Percentiles rank a stretch among this genome's conserved stretches.
Evolutionary conservation across 2,113 vertebrate genomes (phyloP).

Genomic region (Dasyprocta punctata): DNA sequence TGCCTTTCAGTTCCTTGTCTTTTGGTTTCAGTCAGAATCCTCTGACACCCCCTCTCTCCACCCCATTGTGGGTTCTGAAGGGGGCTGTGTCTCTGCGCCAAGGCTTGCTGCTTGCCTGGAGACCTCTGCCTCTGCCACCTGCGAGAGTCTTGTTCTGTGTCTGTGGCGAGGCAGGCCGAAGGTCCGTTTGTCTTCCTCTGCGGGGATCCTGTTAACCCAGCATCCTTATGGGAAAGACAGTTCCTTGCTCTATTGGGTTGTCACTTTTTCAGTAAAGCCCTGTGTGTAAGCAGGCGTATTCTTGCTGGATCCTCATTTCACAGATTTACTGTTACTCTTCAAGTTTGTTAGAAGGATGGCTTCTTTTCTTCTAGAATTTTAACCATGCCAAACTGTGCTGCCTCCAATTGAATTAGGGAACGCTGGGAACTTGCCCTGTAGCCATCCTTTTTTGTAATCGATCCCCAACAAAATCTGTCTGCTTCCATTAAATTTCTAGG

Average conservation of each 20-base stretch:
- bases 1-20: not conserved
- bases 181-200: not conserved
- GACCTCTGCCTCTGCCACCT: not conserved
- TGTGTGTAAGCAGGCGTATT: not conserved
- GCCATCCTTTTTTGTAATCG: not conserved
- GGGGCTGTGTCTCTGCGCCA: not conserved
- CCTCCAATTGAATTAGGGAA: not conserved
- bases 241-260: not conserved
- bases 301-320: not conserved
- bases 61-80: not conserved
- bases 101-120: not conserved
- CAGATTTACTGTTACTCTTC: not conserved
- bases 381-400: not conserved
- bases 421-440: not conserved
- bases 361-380: not conserved
- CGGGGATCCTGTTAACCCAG: not conserved
- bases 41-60: not conserved
- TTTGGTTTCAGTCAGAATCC: not conserved
- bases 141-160: not conserved
- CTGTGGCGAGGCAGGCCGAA: not conserved
- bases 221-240: not conserved
- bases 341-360: not conserved
- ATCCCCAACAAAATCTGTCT: not conserved
- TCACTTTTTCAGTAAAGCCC: not conserved
- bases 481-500: not conserved